Base-by-base conservation (phyloP, 2,797 vertebrate species). In the Tympanoctomys barrerae region DNA sequence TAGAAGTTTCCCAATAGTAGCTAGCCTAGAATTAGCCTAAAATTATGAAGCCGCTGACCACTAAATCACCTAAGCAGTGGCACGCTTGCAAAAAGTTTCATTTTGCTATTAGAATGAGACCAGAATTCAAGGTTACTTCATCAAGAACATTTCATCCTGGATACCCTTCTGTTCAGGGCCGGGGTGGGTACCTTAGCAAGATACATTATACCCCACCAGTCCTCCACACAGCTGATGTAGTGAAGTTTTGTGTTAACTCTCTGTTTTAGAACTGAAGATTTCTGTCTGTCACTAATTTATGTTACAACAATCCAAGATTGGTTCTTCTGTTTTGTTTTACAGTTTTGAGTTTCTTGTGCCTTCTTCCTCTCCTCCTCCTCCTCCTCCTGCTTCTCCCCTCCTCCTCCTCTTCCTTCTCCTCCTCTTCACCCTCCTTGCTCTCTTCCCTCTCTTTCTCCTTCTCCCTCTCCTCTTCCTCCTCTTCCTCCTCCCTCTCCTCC, bases 231-330 rank as follows among this genome's bases (percentile, higher is more conserved):
- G 62, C 22, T 59, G 52, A 79, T 1, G 54, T 28, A 11, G 62
- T 22, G 14, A 16, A 83, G 89, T 64, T 87, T 22, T 61, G 54
- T 12, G 28, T 5, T 5, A 57, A 64, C 21, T 24, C 24, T 78
- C 54, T 90, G 12, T n/a, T 92, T 93, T 52, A 94, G 36, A 90
- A 73, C 19, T 91, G 73, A 94, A 77, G 31, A 61, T 16, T 90
- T 75, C 57, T 7, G 26, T 77, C 21, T 78, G n/a, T 79, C 22
- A 22, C 49, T 87, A n/a, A 73, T 57, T 87, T 85, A 66, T 64
- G 68, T n/a, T 61, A 39, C 24, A 83, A 87, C 54, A 83, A 78
- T 22, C 46, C 57, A 94, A 68, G 46, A 16, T 8, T 79, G 78
- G 81, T 64, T 39, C 49, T 70, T 68, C 66, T 66, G 31, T 73